phyloP scores from a whole-genome alignment of 2,797 vertebrate genomes.

The Acanthurus tractus region DNA sequence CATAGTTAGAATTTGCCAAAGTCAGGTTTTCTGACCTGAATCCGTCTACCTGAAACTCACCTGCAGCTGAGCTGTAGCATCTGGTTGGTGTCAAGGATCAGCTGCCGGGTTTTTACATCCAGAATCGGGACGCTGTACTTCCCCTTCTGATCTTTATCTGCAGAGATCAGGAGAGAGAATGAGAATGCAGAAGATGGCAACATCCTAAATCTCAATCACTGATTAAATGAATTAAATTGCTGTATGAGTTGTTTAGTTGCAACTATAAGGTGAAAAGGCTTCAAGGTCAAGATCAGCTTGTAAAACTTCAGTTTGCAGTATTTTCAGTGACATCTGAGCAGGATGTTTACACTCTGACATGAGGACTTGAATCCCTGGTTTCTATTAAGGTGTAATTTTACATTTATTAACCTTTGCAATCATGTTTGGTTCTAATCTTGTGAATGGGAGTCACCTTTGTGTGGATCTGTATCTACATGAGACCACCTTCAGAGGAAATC shows the following conservation, averaged over 20 bases:
- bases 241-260: not conserved
- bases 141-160: slow-evolving; percentile 88
- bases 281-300: slow-evolving; percentile 20
- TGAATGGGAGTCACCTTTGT: not conserved
- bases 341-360: slow-evolving; percentile 9
- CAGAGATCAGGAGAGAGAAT: slow-evolving; percentile 64
- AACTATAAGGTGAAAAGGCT: not conserved
- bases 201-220: not conserved
- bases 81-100: slow-evolving; percentile 90
- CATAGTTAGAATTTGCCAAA: not conserved
- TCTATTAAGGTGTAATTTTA: not conserved
- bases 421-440: not conserved
- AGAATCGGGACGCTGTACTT: slow-evolving; percentile 89
- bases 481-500: slow-evolving; percentile 54
- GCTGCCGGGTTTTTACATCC: slow-evolving; percentile 86
- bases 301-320: not conserved
- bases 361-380: not conserved
- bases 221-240: not conserved
- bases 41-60: slow-evolving; percentile 81
- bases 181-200: slow-evolving; percentile 5
- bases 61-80: slow-evolving; percentile 93
- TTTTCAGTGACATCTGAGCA: not conserved
- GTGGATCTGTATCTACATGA: slow-evolving; percentile 5
- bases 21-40: not conserved
- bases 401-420: slow-evolving; percentile 5